Evolutionary conservation across 2,888 invertebrate species (phyloP), one percentile per base, ranked within the genome.

Genomic region (Drosophila macrospina): DNA sequence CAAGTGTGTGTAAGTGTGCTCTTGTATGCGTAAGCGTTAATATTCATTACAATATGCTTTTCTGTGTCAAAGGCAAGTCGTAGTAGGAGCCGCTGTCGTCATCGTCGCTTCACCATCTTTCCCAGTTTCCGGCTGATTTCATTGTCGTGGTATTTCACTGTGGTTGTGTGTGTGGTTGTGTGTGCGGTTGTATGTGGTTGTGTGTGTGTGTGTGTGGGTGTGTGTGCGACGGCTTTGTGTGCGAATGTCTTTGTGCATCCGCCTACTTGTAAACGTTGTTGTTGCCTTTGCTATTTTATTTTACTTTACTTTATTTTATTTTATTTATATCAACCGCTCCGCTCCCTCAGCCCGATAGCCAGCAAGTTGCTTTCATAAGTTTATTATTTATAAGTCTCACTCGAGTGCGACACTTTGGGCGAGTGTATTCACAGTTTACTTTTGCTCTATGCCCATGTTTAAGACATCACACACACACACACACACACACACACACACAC

Each of bases 331-430:
- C 30, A 16, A 28, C 13, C 11, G 4, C n/a, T 16, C 34, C 20
- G 2, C 3, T 51, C 13, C 6, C 6, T 10, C 13, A 4, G 11
- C 15, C 26, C 26, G 15, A 13, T 30, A 62, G 44, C 60, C 57
- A 65, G 63, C 66, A 55, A 71, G 63, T 64, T 68, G 73, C 74
- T 70, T 61, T 78, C 76, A 83, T 83, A 83, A 78, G 83, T 84
- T 86, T 86, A 84, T 84, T 84, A 86, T 83, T 84, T 86, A 84
- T 83, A 84, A 86, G 80, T 80, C 67, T 68, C 73, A 70, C 76
- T 78, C 74, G 69, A 86, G 83, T 74, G 80, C 70, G 73, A 79
- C 79, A 79, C 79, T 79, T 76, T 69, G 62, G 54, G 61, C 57
- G 61, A 67, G 73, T 77, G 72, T 71, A 66, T 65, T 63, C 69